phyloP scores from a whole-genome alignment of 53 echinoderm and acorn worm species.

The Paracentrotus lividus region DNA sequence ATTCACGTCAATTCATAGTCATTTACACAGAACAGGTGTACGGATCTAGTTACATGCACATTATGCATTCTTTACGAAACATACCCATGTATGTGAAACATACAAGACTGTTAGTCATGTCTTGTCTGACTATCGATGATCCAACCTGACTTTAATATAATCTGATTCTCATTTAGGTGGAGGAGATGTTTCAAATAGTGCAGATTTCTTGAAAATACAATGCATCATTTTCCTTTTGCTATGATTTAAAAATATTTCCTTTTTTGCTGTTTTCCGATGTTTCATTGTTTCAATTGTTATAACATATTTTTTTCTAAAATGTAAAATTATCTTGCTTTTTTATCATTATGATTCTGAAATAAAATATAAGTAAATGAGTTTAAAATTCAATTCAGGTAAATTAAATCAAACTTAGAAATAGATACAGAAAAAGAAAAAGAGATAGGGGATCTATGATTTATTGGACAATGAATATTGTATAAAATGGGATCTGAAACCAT shows the following conservation, averaged over 20 bases:
- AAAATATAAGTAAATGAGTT: no score
- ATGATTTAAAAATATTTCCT: neutral
- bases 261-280: neutral
- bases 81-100: neutral
- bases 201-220: neutral
- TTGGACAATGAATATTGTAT: no score
- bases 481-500: no score
- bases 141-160: neutral
- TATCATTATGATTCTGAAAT: no score
- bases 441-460: no score
- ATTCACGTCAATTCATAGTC: neutral
- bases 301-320: neutral
- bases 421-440: no score
- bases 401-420: no score
- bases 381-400: no score
- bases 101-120: neutral
- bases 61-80: neutral
- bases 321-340: no score
- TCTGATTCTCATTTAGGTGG: neutral
- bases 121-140: neutral
- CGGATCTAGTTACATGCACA: neutral
- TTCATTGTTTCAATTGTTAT: neutral
- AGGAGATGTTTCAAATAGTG: neutral
- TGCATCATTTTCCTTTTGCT: no score
- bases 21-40: conserved; percentile 7